Evolutionary conservation across 2,888 invertebrate genomes (phyloP).

Genomic region (Portevinia maculata): DNA sequence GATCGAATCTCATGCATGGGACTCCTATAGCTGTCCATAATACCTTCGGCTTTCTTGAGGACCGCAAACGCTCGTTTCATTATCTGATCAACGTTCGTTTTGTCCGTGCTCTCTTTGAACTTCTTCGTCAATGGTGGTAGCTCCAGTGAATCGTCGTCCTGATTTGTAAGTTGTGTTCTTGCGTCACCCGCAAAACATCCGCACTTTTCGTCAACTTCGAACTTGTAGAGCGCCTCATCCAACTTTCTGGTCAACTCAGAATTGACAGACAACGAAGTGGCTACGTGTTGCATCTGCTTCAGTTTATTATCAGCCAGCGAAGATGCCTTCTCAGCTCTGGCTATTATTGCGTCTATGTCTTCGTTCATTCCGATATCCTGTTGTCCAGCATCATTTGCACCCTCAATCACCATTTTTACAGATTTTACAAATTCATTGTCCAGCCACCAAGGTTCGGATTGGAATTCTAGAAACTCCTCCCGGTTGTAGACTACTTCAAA

Average conservation of each 20-base stretch:
- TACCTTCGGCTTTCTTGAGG: conserved; percentile 73
- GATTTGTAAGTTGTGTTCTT: conserved; percentile 18
- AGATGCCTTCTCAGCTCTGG: conserved; percentile 75
- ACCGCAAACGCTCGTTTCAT: conserved; percentile 75
- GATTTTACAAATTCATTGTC: conserved; percentile 75
- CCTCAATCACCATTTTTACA: conserved; percentile 66
- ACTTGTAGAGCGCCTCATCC: conserved; percentile 75
- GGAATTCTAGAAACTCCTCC: conserved; percentile 75
- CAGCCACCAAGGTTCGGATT: conserved; percentile 79
- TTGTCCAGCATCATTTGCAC: conserved; percentile 1
- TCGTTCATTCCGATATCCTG: neutral
- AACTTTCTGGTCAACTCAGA: conserved; percentile 73
- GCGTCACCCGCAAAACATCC: conserved; percentile 57
- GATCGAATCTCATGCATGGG: conserved; percentile 20
- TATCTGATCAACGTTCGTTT: conserved; percentile 57
- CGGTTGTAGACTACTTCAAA: conserved; percentile 78
- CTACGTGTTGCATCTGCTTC: conserved; percentile 51
- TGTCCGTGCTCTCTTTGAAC: conserved; percentile 52
- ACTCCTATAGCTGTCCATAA: conserved; percentile 75
- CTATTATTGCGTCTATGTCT: conserved; percentile 71
- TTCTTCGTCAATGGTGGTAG: conserved; percentile 38
- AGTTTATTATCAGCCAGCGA: conserved; percentile 71
- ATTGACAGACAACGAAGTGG: conserved; percentile 10
- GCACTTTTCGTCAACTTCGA: conserved; percentile 76
- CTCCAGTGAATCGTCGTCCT: conserved; percentile 64